A percentile compares a stretch with the other conserved stretches of the same genome.
These are phyloP conservation scores for Osmerus mordax DNA, from an alignment of 2,113 vertebrate genomes.

Conservation along the genomic window DNA sequence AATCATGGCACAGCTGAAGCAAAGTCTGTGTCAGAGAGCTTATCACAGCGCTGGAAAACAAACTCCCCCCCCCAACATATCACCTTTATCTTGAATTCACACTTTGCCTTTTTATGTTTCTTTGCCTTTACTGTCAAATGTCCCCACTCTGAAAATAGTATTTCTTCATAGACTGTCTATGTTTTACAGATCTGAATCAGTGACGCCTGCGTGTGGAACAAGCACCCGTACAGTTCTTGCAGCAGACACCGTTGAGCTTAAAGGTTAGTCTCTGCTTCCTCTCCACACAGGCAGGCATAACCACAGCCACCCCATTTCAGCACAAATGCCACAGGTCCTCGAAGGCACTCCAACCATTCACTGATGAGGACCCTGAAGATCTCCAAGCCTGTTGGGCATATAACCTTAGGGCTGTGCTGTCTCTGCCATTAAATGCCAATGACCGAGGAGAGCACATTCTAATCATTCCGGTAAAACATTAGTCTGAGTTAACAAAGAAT, in stretches of 20 bases:
- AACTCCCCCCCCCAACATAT: not conserved
- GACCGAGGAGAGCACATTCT: not conserved
- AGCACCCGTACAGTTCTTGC: slow-evolving; percentile 20
- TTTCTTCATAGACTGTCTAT: slow-evolving; percentile 46
- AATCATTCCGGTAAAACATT: not conserved
- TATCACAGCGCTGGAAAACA: not conserved
- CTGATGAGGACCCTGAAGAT: slow-evolving; percentile 7
- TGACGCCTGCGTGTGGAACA: slow-evolving; percentile 23
- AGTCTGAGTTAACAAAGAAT: not conserved
- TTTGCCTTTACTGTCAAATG: too few species aligned
- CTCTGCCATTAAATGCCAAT: slow-evolving; percentile 5
- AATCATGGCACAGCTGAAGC: not conserved
- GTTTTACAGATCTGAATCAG: slow-evolving; percentile 30
- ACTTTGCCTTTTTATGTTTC: too few species aligned
- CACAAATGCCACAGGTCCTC: slow-evolving; percentile 44
- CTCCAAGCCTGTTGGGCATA: not conserved
- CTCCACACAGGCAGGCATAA: slow-evolving; percentile 23
- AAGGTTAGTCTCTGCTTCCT: slow-evolving; percentile 57
- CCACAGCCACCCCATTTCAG: slow-evolving; percentile 22
- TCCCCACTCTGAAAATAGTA: slow-evolving; percentile 1
- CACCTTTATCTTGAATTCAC: not conserved
- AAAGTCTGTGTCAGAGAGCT: not conserved
- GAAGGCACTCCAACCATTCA: slow-evolving; percentile 29
- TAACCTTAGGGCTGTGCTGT: not conserved
- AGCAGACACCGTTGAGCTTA: slow-evolving; percentile 32